Evolutionary conservation across 2,797 vertebrate genomes (phyloP).

Genomic region (Sarcophilus harrisii): DNA sequence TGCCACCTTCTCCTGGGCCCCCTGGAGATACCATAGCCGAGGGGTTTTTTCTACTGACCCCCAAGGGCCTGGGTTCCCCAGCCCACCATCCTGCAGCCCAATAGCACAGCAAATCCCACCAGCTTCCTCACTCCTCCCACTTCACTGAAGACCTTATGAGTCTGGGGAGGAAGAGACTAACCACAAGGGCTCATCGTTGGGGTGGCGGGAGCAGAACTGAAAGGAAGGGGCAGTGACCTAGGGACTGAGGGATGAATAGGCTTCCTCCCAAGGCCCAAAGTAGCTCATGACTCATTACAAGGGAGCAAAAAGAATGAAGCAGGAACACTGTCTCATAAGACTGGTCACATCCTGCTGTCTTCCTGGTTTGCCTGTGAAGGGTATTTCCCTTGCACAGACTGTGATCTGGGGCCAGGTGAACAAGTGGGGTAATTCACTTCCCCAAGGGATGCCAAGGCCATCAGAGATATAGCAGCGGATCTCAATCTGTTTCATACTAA

Average conservation of each 20-base stretch:
- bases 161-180: neutral
- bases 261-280: constrained; percentile 54
- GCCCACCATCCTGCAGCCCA: neutral
- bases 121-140: constrained; percentile 2
- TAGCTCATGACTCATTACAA: constrained; percentile 60
- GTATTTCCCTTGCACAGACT: constrained; percentile 61
- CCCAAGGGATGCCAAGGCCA: neutral
- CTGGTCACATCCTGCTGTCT: constrained; percentile 72
- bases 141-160: neutral
- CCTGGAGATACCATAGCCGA: neutral
- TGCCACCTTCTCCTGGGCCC: constrained; percentile 38
- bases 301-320: neutral
- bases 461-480: neutral
- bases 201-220: neutral
- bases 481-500: constrained; percentile 33
- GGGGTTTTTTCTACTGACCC: neutral
- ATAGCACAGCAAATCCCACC: neutral
- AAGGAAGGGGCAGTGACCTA: constrained; percentile 6
- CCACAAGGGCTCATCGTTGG: constrained; percentile 36
- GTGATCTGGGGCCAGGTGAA: neutral
- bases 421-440: neutral
- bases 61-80: neutral
- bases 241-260: constrained; percentile 50
- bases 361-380: constrained; percentile 43
- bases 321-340: constrained; percentile 55